Evolutionary conservation across 1,140 invertebrate genomes (phyloP), one percentile per base, ranked within the genome.

Genomic region (Bombus huntii): DNA sequence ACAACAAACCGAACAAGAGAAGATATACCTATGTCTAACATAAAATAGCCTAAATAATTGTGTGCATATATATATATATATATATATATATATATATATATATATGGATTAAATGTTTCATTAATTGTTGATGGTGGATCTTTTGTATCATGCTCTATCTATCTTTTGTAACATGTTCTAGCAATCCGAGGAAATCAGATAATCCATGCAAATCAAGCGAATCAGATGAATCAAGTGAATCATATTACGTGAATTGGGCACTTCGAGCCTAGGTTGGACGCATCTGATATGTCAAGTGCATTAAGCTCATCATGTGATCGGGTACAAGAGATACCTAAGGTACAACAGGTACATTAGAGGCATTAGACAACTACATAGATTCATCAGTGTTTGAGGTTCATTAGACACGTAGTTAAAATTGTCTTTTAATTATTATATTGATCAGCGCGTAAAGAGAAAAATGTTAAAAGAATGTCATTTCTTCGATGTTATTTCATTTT

Each of bases 211-310:
- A 75, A 34, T 47, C 44, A 74, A 53, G 72, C 44, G 72, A 44
- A 74, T 75, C 74, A 62, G 53, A 77, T 62, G 57, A 77, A 77
- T 62, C 34, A 77, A 77, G 57, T 77, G 74, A 59, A 76, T 76
- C 53, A 39, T n/a, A 34, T 44, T 37, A 59, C 53, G 53, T 28
- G 75, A 34, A 77, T 62, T 15, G 31, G 37, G 28, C 47, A 37
- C 15, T 77, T 53, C 22, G n/a, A n/a, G 31, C 15, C 25, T 39
- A 62, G 37, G 57, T 62, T 59, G 22, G 31, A 18, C 57, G 25
- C 75, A 77, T 77, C 75, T 59, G 75, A 62, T 77, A 77, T 62
- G 75, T 77, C 75, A 59, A 77, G 75, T 77, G 53, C 75, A 39
- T 77, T 31, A 62, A 28, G 39, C 12, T 28, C 75, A 42, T 42